Conservation (phyloP, 2,113 vertebrate species). For the Steatornis caripensis region DNA sequence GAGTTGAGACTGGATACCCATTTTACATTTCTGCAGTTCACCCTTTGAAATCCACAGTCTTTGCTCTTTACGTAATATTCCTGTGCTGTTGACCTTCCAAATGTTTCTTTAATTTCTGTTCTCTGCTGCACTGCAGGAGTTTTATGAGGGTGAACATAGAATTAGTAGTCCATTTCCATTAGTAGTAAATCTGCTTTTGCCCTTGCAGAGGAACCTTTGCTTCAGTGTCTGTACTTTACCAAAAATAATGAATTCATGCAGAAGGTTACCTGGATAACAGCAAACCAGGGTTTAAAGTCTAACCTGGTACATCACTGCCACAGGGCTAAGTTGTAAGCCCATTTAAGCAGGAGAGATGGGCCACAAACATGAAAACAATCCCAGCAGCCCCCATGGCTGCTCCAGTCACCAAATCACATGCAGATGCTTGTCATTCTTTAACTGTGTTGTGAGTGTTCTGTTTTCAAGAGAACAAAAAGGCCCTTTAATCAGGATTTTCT, state of each 20-base stretch:
- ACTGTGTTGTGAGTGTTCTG: not conserved
- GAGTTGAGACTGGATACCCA: not conserved
- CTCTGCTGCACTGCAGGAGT: constrained; percentile 51
- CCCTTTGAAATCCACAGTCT: constrained; percentile 31
- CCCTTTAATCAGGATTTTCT: not conserved
- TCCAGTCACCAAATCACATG: not conserved
- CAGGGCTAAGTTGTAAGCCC: not conserved
- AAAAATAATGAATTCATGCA: constrained; percentile 66
- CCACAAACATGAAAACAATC: not conserved
- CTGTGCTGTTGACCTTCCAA: constrained; percentile 66
- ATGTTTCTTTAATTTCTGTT: constrained; percentile 70
- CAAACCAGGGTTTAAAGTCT: constrained; percentile 24
- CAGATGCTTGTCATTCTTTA: not conserved
- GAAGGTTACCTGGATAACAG: constrained; percentile 16
- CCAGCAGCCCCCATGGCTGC: not conserved
- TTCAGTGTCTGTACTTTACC: constrained; percentile 61
- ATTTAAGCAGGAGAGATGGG: not conserved
- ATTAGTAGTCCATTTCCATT: constrained; percentile 71
- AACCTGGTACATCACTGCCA: constrained; percentile 16
- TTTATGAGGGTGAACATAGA: constrained; percentile 74
- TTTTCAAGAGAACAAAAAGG: not conserved
- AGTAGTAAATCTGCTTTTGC: constrained; percentile 74
- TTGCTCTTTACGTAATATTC: constrained; percentile 60
- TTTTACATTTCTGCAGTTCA: constrained; percentile 19
- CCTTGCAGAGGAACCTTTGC: constrained; percentile 65